Conservation (phyloP, 2,797 vertebrate genomes). For the Pantherophis alleghaniensis region DNA sequence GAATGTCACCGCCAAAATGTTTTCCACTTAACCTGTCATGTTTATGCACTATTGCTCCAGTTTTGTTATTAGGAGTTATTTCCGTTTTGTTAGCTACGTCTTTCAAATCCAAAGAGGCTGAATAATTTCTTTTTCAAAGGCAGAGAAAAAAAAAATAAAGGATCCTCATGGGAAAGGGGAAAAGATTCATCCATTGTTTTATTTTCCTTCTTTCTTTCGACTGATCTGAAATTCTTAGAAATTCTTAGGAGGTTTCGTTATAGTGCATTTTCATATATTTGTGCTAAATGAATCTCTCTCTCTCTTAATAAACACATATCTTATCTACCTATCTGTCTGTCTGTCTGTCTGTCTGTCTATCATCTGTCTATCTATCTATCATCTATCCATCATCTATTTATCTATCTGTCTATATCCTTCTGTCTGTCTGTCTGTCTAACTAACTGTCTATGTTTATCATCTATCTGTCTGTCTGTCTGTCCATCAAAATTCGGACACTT, state of each 20-base stretch:
- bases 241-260: constrained; percentile 41
- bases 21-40: constrained; percentile 57
- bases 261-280: constrained; percentile 38
- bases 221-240: constrained; percentile 24
- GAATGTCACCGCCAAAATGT: constrained; percentile 47
- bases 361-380: no score
- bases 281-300: background rate
- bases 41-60: constrained; percentile 54
- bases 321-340: no score
- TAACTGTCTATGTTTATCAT: no score
- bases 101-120: constrained; percentile 42
- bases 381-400: no score
- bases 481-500: no score
- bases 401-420: no score
- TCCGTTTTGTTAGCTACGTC: constrained; percentile 44
- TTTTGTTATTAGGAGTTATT: constrained; percentile 42
- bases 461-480: no score
- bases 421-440: no score
- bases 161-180: background rate
- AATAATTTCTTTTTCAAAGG: constrained; percentile 46
- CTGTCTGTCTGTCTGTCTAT: no score
- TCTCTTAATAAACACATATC: no score
- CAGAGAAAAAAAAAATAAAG: constrained; percentile 1
- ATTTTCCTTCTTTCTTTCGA: constrained; percentile 31
- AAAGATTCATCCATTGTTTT: background rate